phyloP scores from a whole-genome alignment of 2,888 invertebrate species.

The Xylota segnis region DNA sequence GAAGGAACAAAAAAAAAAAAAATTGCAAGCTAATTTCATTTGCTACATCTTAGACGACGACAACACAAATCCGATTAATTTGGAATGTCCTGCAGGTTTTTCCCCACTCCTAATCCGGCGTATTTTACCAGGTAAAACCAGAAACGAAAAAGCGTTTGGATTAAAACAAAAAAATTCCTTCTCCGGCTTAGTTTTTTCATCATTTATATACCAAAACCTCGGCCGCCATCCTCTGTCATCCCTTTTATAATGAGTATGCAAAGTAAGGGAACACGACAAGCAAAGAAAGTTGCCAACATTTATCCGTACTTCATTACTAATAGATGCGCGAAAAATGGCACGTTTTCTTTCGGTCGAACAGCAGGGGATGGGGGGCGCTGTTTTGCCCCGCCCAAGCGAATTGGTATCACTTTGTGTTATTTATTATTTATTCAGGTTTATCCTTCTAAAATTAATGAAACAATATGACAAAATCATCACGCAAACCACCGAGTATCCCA shows the following conservation, averaged over 20 bases:
- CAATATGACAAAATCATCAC: slow-evolving; percentile 54
- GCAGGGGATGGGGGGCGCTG: too few species aligned
- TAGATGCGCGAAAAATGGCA: slow-evolving; percentile 43
- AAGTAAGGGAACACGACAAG: slow-evolving; percentile 14
- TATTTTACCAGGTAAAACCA: slow-evolving; percentile 9
- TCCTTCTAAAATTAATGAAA: slow-evolving; percentile 56
- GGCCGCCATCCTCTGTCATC: not conserved
- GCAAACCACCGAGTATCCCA: slow-evolving; percentile 26
- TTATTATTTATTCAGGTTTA: slow-evolving; percentile 59
- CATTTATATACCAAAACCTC: slow-evolving; percentile 5
- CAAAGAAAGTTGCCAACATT: slow-evolving; percentile 5
- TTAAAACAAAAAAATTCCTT: not conserved
- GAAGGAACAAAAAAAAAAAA: slow-evolving; percentile 12
- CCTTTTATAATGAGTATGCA: slow-evolving; percentile 38
- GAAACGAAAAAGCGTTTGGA: not conserved
- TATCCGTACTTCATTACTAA: slow-evolving; percentile 38
- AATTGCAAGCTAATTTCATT: slow-evolving; percentile 55
- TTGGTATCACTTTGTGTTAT: slow-evolving; percentile 43
- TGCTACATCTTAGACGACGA: slow-evolving; percentile 35
- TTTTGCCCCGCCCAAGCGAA: not conserved
- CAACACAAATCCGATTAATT: slow-evolving; percentile 70
- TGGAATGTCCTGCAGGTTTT: slow-evolving; percentile 37
- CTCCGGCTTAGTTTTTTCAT: slow-evolving; percentile 4
- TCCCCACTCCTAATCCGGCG: not conserved
- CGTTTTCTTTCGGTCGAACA: slow-evolving; percentile 1